phyloP scores from a whole-genome alignment of 1,140 invertebrate species.

The Pseudoatta argentina region DNA sequence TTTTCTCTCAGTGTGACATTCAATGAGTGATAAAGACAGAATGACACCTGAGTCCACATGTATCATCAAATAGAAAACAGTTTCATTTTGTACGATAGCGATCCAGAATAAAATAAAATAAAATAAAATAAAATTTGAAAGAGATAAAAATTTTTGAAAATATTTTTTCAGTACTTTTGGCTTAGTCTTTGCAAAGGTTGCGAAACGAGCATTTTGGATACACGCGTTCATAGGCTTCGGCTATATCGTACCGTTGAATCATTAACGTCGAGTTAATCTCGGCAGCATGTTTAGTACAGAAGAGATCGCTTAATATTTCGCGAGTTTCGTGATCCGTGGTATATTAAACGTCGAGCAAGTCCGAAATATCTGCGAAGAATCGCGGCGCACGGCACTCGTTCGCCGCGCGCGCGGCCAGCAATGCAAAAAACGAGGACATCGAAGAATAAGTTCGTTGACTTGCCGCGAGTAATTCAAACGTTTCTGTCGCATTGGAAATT shows the following conservation, averaged over 20 bases:
- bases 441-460: slow-evolving; percentile 54
- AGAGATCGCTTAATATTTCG: slow-evolving; percentile 61
- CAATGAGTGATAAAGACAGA: too few relatives aligned
- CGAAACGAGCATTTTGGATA: background rate
- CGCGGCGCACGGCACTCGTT: background rate
- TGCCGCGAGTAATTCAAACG: slow-evolving; percentile 23
- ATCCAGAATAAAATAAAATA: background rate
- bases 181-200: background rate
- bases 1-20: too few relatives aligned
- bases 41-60: too few relatives aligned
- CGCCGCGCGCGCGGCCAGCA: background rate
- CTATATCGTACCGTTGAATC: slow-evolving; percentile 39
- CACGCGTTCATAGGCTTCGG: slow-evolving; percentile 26
- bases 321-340: slow-evolving; percentile 48
- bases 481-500: slow-evolving; percentile 31
- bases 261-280: slow-evolving; percentile 61
- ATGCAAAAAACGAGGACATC: slow-evolving; percentile 28
- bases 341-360: slow-evolving; percentile 45
- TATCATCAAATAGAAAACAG: too few relatives aligned
- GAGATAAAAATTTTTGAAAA: background rate
- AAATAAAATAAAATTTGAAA: background rate
- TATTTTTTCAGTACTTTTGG: background rate
- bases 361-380: slow-evolving; percentile 64
- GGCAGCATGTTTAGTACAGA: slow-evolving; percentile 52
- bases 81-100: too few relatives aligned